Percentiles rank a stretch among this genome's conserved stretches.
These are phyloP conservation scores for Pseudomyrmex sp. DNA, from an alignment of 1,140 invertebrate species.

Conservation along the genomic window DNA sequence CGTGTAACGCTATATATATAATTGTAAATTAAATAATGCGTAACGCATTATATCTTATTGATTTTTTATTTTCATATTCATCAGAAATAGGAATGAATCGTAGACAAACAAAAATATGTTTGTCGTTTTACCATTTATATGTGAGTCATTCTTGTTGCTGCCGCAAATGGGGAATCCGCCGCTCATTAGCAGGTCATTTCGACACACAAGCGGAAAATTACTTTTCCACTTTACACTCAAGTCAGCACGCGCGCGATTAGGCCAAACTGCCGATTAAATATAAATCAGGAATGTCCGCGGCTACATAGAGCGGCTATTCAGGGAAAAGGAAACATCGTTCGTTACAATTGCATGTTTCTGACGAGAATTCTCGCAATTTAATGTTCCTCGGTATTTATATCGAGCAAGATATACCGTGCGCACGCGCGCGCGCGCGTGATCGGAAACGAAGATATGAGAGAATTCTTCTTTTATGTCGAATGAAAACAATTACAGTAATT, in stretches of 20 bases:
- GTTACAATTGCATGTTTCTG: background rate
- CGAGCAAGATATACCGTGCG: background rate
- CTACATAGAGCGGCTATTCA: slow-evolving; percentile 4
- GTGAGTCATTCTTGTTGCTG: slow-evolving; percentile 17
- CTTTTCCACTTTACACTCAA: slow-evolving; percentile 32
- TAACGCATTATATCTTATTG: background rate
- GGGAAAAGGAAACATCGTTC: background rate
- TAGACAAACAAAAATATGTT: background rate
- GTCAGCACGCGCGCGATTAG: slow-evolving; percentile 30
- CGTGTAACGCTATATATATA: background rate
- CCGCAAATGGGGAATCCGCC: slow-evolving; percentile 25
- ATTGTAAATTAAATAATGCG: background rate
- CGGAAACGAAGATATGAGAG: too few species aligned
- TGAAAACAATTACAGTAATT: background rate
- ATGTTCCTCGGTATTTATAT: slow-evolving; percentile 35
- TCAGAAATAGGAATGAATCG: background rate
- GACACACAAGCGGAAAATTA: slow-evolving; percentile 49
- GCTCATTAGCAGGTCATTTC: slow-evolving; percentile 38
- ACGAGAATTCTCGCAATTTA: background rate
- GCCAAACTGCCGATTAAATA: slow-evolving; percentile 43
- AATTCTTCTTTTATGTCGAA: background rate
- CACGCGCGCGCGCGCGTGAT: too few species aligned
- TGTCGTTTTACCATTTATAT: background rate
- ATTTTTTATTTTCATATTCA: background rate
- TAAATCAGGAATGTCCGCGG: slow-evolving; percentile 25